Percentiles rank a stretch among this genome's conserved stretches.
Evolutionary conservation across 2,888 invertebrate genomes (phyloP).

Genomic region (Achlya flavicornis): DNA sequence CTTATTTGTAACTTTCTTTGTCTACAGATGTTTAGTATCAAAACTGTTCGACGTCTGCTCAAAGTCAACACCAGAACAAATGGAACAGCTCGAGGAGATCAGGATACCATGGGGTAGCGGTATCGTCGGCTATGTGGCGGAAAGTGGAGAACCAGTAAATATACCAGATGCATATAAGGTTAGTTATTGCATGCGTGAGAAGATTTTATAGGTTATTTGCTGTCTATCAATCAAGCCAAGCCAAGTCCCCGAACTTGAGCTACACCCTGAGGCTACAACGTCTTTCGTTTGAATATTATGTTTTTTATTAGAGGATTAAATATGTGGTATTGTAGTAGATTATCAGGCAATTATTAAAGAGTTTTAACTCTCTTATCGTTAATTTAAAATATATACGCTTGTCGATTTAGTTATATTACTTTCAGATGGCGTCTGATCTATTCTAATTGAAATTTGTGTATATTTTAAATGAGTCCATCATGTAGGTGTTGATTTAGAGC

Average conservation of each 20-base stretch:
- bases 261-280: too few relatives aligned
- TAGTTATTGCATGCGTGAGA: conserved; percentile 21
- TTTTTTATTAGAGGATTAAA: too few relatives aligned
- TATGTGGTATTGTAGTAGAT: too few relatives aligned
- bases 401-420: background rate
- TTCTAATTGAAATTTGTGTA: background rate
- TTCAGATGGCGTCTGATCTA: background rate
- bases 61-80: conserved; percentile 95
- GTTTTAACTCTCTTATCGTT: background rate
- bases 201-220: too few relatives aligned
- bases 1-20: conserved; percentile 32
- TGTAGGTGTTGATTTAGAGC: conserved; percentile 16
- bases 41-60: conserved; percentile 98
- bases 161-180: conserved; percentile 98
- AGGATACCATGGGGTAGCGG: conserved; percentile 97
- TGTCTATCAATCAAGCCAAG: too few relatives aligned
- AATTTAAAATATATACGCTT: background rate
- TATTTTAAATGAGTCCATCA: background rate
- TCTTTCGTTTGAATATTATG: too few relatives aligned
- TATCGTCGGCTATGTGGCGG: conserved; percentile 97
- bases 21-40: conserved; percentile 91
- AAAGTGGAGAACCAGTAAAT: conserved; percentile 96
- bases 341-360: too few relatives aligned
- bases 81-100: conserved; percentile 96
- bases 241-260: too few relatives aligned